phyloP scores from a whole-genome alignment of 2,113 vertebrate genomes.

The Gallinago undulata region DNA sequence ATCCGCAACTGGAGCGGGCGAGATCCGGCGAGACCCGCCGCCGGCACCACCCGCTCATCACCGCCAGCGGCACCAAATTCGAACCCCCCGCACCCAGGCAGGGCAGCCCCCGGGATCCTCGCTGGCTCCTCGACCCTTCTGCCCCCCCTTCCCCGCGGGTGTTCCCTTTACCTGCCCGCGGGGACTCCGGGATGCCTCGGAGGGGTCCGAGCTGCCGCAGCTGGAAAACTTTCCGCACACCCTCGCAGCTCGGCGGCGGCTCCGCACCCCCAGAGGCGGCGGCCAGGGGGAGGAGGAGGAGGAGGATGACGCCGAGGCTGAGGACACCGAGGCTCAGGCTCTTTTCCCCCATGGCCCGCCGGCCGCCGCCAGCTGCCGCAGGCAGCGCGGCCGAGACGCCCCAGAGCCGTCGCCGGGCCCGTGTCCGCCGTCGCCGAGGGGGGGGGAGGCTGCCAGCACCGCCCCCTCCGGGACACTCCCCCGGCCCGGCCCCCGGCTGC shows the following conservation, averaged over 20 bases:
- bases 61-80: neutral
- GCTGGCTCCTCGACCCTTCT: neutral
- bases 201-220: conserved; percentile 74
- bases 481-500: neutral
- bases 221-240: conserved; percentile 85
- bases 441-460: neutral
- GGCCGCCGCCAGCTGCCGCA: neutral
- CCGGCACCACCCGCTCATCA: neutral
- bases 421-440: neutral
- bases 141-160: neutral
- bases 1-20: no score
- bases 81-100: neutral
- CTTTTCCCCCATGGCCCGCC: neutral
- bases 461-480: neutral
- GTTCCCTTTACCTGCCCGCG: conserved; percentile 75
- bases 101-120: no score
- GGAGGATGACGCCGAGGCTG: neutral
- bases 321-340: neutral
- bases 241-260: conserved; percentile 74
- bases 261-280: neutral
- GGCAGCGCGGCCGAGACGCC: neutral
- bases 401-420: neutral
- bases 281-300: neutral
- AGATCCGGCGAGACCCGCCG: neutral
- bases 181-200: conserved; percentile 69